Base-by-base conservation (phyloP, 1,140 invertebrate species). In the Listronotus bonariensis region DNA sequence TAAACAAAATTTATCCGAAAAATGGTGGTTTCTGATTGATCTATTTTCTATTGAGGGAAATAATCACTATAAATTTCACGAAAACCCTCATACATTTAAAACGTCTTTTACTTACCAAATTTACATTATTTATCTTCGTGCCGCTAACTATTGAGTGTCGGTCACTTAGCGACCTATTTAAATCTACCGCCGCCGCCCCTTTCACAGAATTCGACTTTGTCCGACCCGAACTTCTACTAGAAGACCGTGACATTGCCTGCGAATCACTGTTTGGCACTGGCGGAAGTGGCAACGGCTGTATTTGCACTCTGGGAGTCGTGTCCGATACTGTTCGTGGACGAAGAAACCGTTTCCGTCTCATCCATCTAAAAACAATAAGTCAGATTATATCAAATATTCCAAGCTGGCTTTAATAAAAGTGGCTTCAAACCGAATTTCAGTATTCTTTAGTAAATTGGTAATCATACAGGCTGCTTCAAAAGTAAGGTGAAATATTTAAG, bases 311-410 rank as follows among this genome's bases (percentile, higher is more conserved):
- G 0, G 82, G 81, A 14, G 84, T 83, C 0, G 86, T 79, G 68
- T 89, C 88, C 7, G 86, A 88, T 7, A 89, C 83, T 58, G 84
- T 88, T 67, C 85, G 79, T 10, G 86, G 85, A 48, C 88, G 80
- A 63, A 85, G 89, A 48, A 79, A 69, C 62, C 84, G 83, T 69
- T 87, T 87, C 45, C 82, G 82, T 14, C 82, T 83, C 10, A 86
- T 69, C 79, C 85, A 85, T 56, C 86, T 64, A 14, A 26, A 52
- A 34, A 49, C 9, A 26, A 3, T 5, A 26, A 26, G 20, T 26
- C 5, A 1, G 20, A 3, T 26, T 26, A 26, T 26, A 26, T 26
- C 5, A 5, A 26, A 26, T 26, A 26, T 26, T 26, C n/a, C n/a
- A n/a, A n/a, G n/a, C n/a, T n/a, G n/a, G n/a, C n/a, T n/a, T n/a